A percentile compares a stretch with the other conserved stretches of the same genome.
Conservation (phyloP, 2,888 invertebrate genomes). For the Sarcophaga rosellei region DNA sequence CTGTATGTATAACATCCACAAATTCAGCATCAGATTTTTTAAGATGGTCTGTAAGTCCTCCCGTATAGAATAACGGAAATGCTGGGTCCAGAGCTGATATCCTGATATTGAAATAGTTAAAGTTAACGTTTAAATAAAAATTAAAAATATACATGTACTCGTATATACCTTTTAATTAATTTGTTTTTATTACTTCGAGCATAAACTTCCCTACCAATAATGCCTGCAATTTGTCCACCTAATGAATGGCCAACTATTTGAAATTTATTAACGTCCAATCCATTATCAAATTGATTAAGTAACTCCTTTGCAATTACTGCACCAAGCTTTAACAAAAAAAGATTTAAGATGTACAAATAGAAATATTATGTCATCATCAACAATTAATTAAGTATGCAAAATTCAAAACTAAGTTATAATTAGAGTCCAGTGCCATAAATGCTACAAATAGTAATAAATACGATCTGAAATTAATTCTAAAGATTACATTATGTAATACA, state of each 20-base stretch:
- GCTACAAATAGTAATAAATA: too few species aligned
- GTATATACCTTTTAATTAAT: slow-evolving; percentile 70
- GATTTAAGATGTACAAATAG: neutral
- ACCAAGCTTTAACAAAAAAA: slow-evolving; percentile 71
- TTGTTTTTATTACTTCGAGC: slow-evolving; percentile 70
- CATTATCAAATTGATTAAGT: slow-evolving; percentile 76
- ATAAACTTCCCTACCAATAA: slow-evolving; percentile 77
- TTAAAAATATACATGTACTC: neutral
- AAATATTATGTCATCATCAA: too few species aligned
- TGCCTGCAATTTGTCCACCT: slow-evolving; percentile 79
- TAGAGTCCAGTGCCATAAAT: too few species aligned
- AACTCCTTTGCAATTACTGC: slow-evolving; percentile 76
- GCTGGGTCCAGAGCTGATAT: slow-evolving; percentile 85
- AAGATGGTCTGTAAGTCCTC: slow-evolving; percentile 79
- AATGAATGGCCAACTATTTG: slow-evolving; percentile 80
- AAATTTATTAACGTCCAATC: slow-evolving; percentile 76
- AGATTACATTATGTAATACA: too few species aligned
- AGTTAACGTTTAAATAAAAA: neutral
- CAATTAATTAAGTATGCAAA: too few species aligned
- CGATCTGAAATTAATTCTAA: too few species aligned
- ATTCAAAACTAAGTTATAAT: too few species aligned
- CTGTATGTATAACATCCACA: slow-evolving; percentile 87
- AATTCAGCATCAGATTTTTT: slow-evolving; percentile 83
- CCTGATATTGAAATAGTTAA: slow-evolving; percentile 74
- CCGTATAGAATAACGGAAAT: slow-evolving; percentile 83